Evolutionary conservation across 2,888 invertebrate genomes (phyloP).

Genomic region (Elgonia sp.): DNA sequence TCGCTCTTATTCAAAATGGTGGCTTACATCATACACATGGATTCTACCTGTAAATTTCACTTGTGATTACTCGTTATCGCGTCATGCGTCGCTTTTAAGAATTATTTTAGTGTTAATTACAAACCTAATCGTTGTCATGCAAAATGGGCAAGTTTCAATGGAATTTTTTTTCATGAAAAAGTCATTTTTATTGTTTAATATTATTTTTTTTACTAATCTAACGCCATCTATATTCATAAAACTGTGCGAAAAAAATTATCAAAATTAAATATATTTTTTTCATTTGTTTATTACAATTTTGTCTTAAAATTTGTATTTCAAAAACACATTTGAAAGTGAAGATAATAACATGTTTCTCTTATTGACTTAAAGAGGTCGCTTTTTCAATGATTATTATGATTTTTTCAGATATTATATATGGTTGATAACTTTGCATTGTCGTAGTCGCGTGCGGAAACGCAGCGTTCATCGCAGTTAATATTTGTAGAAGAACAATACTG

Average conservation of each 20-base stretch:
- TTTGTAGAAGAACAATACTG: constrained; percentile 82
- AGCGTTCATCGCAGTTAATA: constrained; percentile 78
- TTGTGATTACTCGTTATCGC: constrained; percentile 71
- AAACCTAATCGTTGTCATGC: background rate
- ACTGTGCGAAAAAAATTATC: too few relatives aligned
- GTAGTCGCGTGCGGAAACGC: constrained; percentile 55
- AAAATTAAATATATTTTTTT: too few relatives aligned
- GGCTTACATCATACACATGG: constrained; percentile 59
- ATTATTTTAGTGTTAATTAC: constrained; percentile 47
- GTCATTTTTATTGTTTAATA: too few relatives aligned
- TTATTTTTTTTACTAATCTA: too few relatives aligned
- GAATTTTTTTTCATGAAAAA: background rate
- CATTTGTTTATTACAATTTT: too few relatives aligned
- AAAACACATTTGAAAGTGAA: background rate
- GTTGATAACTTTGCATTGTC: constrained; percentile 61
- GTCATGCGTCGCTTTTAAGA: constrained; percentile 18
- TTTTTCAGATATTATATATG: constrained; percentile 5
- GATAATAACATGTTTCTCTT: background rate
- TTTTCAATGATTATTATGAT: background rate
- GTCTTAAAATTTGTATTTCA: background rate
- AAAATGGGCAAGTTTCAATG: background rate
- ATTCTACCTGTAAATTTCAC: constrained; percentile 69
- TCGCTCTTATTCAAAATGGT: constrained; percentile 61
- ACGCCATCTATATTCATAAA: too few relatives aligned
- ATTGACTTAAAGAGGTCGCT: constrained; percentile 32